Conservation (phyloP, 2,797 vertebrate species). For the Atherinosoma microstoma region DNA sequence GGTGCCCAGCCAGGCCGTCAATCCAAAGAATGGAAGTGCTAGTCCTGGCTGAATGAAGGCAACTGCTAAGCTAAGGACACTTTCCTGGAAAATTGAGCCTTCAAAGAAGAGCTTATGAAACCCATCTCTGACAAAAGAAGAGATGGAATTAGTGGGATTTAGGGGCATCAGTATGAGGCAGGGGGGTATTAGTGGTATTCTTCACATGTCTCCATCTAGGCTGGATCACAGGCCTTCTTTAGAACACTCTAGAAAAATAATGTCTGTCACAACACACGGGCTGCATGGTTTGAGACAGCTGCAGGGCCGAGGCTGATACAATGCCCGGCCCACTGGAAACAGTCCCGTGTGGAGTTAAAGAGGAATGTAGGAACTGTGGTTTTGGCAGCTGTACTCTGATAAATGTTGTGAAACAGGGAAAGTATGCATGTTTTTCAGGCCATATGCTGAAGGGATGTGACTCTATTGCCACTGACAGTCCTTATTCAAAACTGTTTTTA, state of each 20-base stretch:
- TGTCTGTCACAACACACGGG: slow-evolving; percentile 68
- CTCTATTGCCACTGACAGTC: slow-evolving; percentile 56
- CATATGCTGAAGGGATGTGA: slow-evolving; percentile 61
- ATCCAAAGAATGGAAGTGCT: slow-evolving; percentile 42
- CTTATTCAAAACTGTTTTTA: slow-evolving; percentile 64
- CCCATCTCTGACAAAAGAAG: slow-evolving; percentile 78
- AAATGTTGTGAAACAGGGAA: slow-evolving; percentile 76
- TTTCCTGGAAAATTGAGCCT: slow-evolving; percentile 80
- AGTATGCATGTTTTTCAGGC: slow-evolving; percentile 75
- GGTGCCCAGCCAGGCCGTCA: slow-evolving; percentile 42
- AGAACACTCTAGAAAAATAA: slow-evolving; percentile 38
- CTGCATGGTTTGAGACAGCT: slow-evolving; percentile 68
- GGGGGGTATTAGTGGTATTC: slow-evolving; percentile 69
- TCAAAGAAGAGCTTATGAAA: slow-evolving; percentile 77
- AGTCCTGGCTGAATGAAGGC: slow-evolving; percentile 48
- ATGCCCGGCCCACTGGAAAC: slow-evolving; percentile 68
- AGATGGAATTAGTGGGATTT: slow-evolving; percentile 82
- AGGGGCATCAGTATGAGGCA: slow-evolving; percentile 63
- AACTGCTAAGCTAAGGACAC: slow-evolving; percentile 65
- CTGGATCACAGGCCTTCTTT: slow-evolving; percentile 60
- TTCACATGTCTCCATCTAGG: slow-evolving; percentile 68
- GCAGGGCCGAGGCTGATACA: slow-evolving; percentile 60
- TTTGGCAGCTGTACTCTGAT: slow-evolving; percentile 75
- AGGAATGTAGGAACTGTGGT: slow-evolving; percentile 74
- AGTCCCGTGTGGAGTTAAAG: slow-evolving; percentile 69